Evolutionary conservation across 2,888 invertebrate genomes (phyloP).

Genomic region (Rhamphomyia laevipes): DNA sequence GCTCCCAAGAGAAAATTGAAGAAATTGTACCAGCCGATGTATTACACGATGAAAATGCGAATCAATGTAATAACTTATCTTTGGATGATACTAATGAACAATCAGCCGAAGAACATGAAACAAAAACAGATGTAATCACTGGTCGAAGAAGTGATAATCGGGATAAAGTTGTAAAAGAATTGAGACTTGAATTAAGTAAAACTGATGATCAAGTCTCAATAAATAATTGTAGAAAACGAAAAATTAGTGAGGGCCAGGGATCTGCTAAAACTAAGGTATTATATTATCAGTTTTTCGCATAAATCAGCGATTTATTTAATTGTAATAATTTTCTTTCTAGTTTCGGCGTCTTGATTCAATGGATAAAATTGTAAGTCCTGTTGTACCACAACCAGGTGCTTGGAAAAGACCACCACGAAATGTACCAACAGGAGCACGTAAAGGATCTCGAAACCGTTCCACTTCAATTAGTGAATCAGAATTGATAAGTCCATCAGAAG

Average conservation of each 20-base stretch:
- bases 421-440: constrained; percentile 33
- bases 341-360: constrained; percentile 58
- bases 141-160: neutral
- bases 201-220: neutral
- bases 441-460: constrained; percentile 31
- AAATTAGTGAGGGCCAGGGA: constrained; percentile 35
- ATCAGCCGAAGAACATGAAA: too few relatives aligned
- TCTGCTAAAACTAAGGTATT: constrained; percentile 35
- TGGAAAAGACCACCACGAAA: constrained; percentile 52
- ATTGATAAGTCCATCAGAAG: constrained; percentile 36
- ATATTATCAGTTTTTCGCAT: neutral
- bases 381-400: constrained; percentile 78
- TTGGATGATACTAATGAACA: too few relatives aligned
- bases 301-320: neutral
- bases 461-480: constrained; percentile 41
- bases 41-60: too few relatives aligned
- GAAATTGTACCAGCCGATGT: too few relatives aligned
- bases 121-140: neutral
- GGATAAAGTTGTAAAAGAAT: neutral
- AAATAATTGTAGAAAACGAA: constrained; percentile 25
- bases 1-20: too few relatives aligned
- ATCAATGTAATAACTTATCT: too few relatives aligned
- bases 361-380: constrained; percentile 87
- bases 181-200: neutral
- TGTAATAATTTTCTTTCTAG: constrained; percentile 36